Base-by-base conservation (phyloP, 2,113 vertebrate genomes). In the Gila orcuttii region DNA sequence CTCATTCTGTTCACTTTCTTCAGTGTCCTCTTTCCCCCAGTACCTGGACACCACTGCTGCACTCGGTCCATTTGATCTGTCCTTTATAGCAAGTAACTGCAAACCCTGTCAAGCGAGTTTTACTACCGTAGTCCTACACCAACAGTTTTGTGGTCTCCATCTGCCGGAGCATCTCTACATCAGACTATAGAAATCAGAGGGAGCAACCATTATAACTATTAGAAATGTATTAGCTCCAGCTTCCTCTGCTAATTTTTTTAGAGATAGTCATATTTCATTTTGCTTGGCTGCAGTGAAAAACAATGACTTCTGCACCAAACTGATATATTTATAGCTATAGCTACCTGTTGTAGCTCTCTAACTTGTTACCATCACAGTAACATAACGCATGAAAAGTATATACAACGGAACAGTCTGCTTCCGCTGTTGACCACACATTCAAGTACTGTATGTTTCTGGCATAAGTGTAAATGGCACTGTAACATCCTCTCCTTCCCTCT, bases 31-130 rank as follows among this genome's bases (percentile, higher is more conserved):
- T 31, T 73, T 50, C 50, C 33, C 80, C 79, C 6, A 3, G 28
- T 83, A 31, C 64, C 81, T 39, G 7, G 31, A 83, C 50, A 73
- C 68, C 7, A 8, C 42, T 1, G 11, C 81, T 59, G 47, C 10
- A 69, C 64, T 84, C n/a, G 9, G 50, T 36, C 74, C 62, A 79
- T 68, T 84, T 68, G 81, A 76, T 84, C 79, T 76, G 79, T 83
- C 79, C 45, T 82, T 77, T 64, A 66, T 39, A 59, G 59, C 71
- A 66, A 31, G 60, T 76, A 69, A 76, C 71, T 45, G 71, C 33
- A 69, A 68, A 86, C 59, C 52, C 50, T 74, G 21, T 77, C 85
- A 77, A 73, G 17, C 19, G 31, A 55, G 79, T 28, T 76, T 75
- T 55, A 64, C 50, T 39, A 13, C 79, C 45, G 5, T 64, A 55